Evolutionary conservation across 2,797 vertebrate species (phyloP), one percentile per base, ranked within the genome.

Genomic region (Dallia pectoralis): DNA sequence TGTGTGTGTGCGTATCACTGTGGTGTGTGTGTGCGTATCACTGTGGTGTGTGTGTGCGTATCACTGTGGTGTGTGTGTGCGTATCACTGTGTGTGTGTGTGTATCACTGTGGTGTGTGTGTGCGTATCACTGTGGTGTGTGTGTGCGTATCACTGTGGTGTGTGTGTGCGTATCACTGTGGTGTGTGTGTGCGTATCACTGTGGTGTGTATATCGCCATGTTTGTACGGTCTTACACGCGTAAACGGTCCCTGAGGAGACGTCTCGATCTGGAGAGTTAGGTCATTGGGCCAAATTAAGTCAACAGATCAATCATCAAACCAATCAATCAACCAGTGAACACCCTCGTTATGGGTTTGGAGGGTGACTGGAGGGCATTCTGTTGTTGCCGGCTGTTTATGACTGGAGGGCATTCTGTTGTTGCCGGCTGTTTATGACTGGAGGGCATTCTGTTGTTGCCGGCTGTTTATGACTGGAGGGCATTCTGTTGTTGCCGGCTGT

Each of bases 221-320:
- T 73, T 32, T 62, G 65, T 68, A 69, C 73, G 59, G 77, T 78
- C 81, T 85, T 75, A 76, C 86, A 79, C 81, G 67, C 65, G 77
- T 70, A 72, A 30, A 47, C n/a, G 70, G 64, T 81, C 78, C 84
- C 81, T n/a, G 30, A 65, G 77, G 83, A 12, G 75, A 48, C 65
- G 66, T 85, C 82, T 71, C 72, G 18, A 14, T 9, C 1, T 1
- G 27, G 73, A 29, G 63, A 64, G 76, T 76, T 51, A 70, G 67
- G 74, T 51, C 66, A 65, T 51, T 51, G 74, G 70, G 71, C 73
- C 48, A 73, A 78, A 82, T 73, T 77, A 85, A 85, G 84, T 84
- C 84, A 88, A 79, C 71, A 51, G 82, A 91, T 91, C 89, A 86
- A 92, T 89, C 86, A 68, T 66, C 75, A 63, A 80, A 88, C 78